These are phyloP conservation scores for Picus viridis DNA, from an alignment of 2,797 vertebrate species.

Conservation along the genomic window DNA sequence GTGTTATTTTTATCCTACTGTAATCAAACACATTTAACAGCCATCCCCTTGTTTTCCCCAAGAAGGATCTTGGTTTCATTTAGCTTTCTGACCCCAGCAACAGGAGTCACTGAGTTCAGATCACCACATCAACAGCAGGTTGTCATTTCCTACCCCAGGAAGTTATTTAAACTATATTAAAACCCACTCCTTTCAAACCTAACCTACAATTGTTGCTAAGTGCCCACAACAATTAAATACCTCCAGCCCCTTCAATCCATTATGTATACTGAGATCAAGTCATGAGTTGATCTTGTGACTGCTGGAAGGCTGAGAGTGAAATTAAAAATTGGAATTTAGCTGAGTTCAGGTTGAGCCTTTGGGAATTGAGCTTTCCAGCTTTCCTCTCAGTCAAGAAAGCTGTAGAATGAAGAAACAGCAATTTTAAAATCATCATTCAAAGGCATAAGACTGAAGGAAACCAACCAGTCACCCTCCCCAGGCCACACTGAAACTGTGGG, in stretches of 20 bases:
- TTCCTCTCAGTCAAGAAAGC: neutral
- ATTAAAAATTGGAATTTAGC: conserved; percentile 51
- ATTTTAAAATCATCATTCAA: neutral
- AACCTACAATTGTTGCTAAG: conserved; percentile 20
- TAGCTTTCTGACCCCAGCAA: conserved; percentile 14
- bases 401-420: conserved; percentile 13
- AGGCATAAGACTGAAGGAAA: neutral
- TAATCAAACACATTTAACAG: conserved; percentile 27
- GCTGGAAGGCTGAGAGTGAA: conserved; percentile 52
- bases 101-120: neutral
- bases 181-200: neutral
- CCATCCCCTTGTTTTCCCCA: neutral
- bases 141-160: conserved; percentile 52
- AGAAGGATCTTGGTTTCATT: neutral
- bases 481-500: neutral
- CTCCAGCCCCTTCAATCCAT: conserved; percentile 42
- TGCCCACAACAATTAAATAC: conserved; percentile 13
- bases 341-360: conserved; percentile 16
- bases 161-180: conserved; percentile 32
- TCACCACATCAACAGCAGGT: conserved; percentile 36
- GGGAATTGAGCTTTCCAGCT: conserved; percentile 44
- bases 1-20: conserved; percentile 47
- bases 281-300: conserved; percentile 64
- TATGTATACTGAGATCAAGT: conserved; percentile 53
- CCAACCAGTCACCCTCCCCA: neutral